phyloP scores from a whole-genome alignment of 2,888 invertebrate species.

The Pocota personata region DNA sequence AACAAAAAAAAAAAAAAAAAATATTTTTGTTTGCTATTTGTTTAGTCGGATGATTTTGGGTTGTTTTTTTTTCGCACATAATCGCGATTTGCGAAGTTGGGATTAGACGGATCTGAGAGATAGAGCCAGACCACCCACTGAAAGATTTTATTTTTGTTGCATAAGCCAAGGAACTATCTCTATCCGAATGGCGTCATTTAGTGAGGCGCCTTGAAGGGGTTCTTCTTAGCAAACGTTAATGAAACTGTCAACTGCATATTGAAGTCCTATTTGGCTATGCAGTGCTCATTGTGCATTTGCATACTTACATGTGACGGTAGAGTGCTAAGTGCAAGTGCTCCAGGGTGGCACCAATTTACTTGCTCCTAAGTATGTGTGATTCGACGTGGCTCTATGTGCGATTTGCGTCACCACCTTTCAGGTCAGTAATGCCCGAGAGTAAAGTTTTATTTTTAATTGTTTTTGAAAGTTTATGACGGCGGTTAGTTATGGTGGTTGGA shows the following conservation, averaged over 20 bases:
- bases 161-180: not conserved
- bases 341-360: not conserved
- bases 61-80: constrained; percentile 4
- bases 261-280: not conserved
- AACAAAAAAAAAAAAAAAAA: not conserved
- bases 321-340: constrained; percentile 9
- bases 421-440: not conserved
- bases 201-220: not conserved
- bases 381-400: not conserved
- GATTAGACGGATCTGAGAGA: not conserved
- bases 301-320: not conserved
- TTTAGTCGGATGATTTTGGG: constrained; percentile 26
- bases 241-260: not conserved
- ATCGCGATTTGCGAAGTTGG: constrained; percentile 1
- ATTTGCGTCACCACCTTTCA: constrained; percentile 41
- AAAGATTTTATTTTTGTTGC: not conserved
- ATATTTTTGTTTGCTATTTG: not conserved
- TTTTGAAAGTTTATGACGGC: not conserved
- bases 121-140: not conserved
- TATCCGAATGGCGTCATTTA: not conserved
- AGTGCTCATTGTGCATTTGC: not conserved
- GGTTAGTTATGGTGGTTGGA: not conserved
- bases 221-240: not conserved
- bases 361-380: not conserved
- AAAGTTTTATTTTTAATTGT: constrained; percentile 13